phyloP scores from a whole-genome alignment of 2,888 invertebrate genomes.

The Plutella xylostella region DNA sequence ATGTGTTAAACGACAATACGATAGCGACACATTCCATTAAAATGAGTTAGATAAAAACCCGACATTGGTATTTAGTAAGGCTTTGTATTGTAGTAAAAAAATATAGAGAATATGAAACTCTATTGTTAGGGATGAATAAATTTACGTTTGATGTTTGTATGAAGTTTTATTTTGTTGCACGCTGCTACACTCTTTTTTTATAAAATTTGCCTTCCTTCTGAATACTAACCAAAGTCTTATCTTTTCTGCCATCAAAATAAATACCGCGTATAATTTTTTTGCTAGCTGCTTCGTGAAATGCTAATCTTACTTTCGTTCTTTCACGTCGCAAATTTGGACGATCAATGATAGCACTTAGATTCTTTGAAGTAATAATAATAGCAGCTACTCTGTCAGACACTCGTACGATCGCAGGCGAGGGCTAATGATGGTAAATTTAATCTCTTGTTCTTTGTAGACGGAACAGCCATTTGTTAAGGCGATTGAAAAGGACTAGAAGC shows the following conservation, averaged over 20 bases:
- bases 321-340: neutral
- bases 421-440: slow-evolving; percentile 1
- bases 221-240: slow-evolving; percentile 1
- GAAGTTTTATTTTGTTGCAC: too few species aligned
- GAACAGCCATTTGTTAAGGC: neutral
- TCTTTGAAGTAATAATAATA: neutral
- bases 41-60: too few species aligned
- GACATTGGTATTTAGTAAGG: too few species aligned
- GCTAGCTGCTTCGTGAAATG: neutral
- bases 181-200: neutral
- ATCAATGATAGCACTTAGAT: neutral
- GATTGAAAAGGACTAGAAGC: neutral
- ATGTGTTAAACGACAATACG: too few species aligned
- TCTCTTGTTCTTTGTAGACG: neutral
- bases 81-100: too few species aligned
- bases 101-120: too few species aligned
- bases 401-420: slow-evolving; percentile 1
- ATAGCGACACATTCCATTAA: too few species aligned
- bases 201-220: neutral
- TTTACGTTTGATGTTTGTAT: too few species aligned
- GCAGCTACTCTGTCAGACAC: neutral
- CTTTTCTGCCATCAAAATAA: slow-evolving; percentile 3
- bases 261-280: neutral
- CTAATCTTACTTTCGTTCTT: neutral
- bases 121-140: too few species aligned